phyloP scores from a whole-genome alignment of 2,888 invertebrate species.

The Eupithecia pulchellata region DNA sequence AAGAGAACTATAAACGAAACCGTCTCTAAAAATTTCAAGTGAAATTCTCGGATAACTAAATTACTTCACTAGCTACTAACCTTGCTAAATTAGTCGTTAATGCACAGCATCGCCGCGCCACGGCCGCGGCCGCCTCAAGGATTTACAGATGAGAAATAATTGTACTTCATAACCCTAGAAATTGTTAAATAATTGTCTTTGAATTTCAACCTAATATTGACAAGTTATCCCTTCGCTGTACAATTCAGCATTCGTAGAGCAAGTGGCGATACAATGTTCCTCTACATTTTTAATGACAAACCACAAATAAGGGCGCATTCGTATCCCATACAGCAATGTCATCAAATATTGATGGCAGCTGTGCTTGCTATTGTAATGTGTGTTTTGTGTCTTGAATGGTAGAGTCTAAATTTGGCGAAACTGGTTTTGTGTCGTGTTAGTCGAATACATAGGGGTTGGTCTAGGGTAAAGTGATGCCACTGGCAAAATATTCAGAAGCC shows the following conservation, averaged over 20 bases:
- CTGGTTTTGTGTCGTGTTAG: background rate
- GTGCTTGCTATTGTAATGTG: background rate
- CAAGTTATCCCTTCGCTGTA: background rate
- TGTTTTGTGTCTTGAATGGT: conserved; percentile 2
- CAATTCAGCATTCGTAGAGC: background rate
- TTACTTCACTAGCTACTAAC: no score
- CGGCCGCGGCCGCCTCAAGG: no score
- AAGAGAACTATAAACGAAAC: no score
- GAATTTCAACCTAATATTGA: background rate
- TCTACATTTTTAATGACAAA: conserved; percentile 22
- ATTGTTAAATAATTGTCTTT: background rate
- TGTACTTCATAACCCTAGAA: no score
- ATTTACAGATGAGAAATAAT: no score
- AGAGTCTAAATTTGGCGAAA: conserved; percentile 4
- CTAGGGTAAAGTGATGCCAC: conserved; percentile 1
- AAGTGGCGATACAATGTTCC: conserved; percentile 11
- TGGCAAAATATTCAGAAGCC: background rate
- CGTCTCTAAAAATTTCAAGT: no score
- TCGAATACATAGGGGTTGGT: conserved; percentile 10
- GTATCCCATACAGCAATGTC: conserved; percentile 30
- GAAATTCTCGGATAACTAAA: no score
- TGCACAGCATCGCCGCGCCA: no score
- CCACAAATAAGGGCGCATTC: conserved; percentile 24
- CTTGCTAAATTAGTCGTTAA: background rate
- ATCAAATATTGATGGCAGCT: conserved; percentile 24